phyloP scores from a whole-genome alignment of 2,797 vertebrate genomes.

The Delichon dasypus region DNA sequence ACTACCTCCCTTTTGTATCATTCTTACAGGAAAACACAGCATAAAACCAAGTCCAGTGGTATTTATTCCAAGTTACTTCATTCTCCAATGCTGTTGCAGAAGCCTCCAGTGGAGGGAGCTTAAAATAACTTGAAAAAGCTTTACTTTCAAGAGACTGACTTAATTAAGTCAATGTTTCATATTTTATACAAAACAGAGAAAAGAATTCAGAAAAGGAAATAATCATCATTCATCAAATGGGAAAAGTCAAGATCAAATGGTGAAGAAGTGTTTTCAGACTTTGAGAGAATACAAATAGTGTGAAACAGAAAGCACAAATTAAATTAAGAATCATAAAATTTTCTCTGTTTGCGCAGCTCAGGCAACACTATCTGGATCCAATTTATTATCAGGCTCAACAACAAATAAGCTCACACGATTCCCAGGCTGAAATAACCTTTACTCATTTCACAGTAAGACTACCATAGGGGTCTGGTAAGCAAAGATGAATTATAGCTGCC shows the following conservation, averaged over 20 bases:
- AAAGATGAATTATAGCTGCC: conserved; percentile 50
- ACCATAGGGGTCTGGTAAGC: conserved; percentile 50
- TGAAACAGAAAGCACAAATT: conserved; percentile 34
- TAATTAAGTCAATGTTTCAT: conserved; percentile 34
- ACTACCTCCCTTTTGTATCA: neutral
- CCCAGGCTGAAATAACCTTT: conserved; percentile 48
- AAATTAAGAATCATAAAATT: conserved; percentile 46
- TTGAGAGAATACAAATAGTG: conserved; percentile 14
- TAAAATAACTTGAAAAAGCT: conserved; percentile 27
- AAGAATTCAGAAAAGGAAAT: neutral
- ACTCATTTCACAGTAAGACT: conserved; percentile 32
- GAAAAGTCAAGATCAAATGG: neutral
- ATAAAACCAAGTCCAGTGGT: neutral
- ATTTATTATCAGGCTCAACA: conserved; percentile 50
- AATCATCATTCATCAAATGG: conserved; percentile 11
- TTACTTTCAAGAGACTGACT: neutral
- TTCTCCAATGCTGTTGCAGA: conserved; percentile 49
- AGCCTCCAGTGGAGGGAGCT: conserved; percentile 54
- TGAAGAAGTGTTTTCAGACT: conserved; percentile 22
- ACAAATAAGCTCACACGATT: conserved; percentile 31
- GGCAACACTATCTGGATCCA: conserved; percentile 15
- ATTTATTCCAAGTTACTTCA: neutral
- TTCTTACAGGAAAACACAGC: neutral
- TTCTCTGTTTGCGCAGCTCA: conserved; percentile 10
- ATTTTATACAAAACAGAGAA: neutral